Percentiles rank a stretch among this genome's conserved stretches.
Evolutionary conservation across 2,113 vertebrate genomes (phyloP).

Genomic region (Ciconia stormi): DNA sequence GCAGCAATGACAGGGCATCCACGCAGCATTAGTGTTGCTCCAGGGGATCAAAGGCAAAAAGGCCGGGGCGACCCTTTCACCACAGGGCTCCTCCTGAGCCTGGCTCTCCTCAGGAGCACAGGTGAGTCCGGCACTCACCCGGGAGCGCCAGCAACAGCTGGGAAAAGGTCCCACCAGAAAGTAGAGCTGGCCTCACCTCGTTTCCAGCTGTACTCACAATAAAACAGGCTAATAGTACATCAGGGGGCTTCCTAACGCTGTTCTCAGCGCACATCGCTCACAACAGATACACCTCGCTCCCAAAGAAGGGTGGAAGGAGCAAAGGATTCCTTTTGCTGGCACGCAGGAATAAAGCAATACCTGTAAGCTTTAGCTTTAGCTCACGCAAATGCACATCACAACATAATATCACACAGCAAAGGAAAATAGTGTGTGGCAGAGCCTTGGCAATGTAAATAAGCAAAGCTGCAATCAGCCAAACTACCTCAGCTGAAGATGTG

Average conservation of each 20-base stretch:
- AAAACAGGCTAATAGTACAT: neutral
- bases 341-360: neutral
- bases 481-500: neutral
- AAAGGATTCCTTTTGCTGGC: neutral
- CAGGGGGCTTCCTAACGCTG: fast-evolving
- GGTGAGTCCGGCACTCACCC: neutral
- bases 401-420: fast-evolving
- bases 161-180: neutral
- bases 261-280: fast-evolving
- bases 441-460: neutral
- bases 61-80: neutral
- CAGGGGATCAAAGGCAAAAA: no score
- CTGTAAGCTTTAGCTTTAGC: neutral
- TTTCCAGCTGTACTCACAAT: neutral
- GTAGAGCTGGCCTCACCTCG: neutral
- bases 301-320: neutral
- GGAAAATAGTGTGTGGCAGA: neutral
- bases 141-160: neutral
- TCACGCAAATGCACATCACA: neutral
- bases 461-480: neutral
- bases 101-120: neutral
- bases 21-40: fast-evolving
- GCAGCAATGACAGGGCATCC: neutral
- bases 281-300: neutral
- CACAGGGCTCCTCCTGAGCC: neutral